These are phyloP conservation scores for Zoanthus gigantus DNA, from an alignment of 92 coral and sea anemone genomes.

Conservation along the genomic window DNA sequence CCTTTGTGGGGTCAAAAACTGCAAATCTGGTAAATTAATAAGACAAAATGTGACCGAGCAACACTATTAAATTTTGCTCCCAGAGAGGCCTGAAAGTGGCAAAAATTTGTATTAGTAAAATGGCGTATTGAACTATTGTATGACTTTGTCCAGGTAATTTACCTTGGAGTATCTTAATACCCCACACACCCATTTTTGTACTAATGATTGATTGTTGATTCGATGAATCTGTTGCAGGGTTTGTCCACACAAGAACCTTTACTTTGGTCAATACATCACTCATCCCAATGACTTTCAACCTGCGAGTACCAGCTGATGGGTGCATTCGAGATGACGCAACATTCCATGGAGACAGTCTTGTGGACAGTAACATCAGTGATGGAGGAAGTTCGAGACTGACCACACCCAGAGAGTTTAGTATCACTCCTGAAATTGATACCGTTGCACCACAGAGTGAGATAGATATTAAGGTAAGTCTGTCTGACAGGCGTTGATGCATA, in stretches of 20 bases:
- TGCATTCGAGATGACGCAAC: conserved; percentile 57
- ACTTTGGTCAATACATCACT: conserved; percentile 93
- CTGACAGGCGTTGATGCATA: neutral
- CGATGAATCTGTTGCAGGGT: conserved; percentile 66
- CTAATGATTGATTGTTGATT: neutral
- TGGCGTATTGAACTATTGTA: too few relatives aligned
- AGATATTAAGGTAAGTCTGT: conserved; percentile 71
- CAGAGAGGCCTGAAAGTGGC: too few relatives aligned
- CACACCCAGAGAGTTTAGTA: conserved; percentile 87
- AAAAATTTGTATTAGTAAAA: too few relatives aligned
- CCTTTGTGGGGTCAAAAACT: too few relatives aligned
- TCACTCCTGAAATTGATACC: conserved; percentile 80
- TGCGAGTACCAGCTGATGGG: conserved; percentile 96
- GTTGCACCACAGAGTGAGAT: conserved; percentile 87
- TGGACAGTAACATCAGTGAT: conserved; percentile 87
- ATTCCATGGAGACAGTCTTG: conserved; percentile 66
- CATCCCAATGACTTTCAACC: conserved; percentile 92
- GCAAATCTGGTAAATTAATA: too few relatives aligned
- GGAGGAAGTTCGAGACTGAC: conserved; percentile 65
- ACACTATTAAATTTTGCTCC: too few relatives aligned
- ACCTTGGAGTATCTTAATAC: too few relatives aligned
- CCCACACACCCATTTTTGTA: neutral
- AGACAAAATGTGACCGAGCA: too few relatives aligned
- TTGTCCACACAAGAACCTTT: conserved; percentile 87
- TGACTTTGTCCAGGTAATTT: too few relatives aligned